These are phyloP conservation scores for Clistopyga incitator DNA, from an alignment of 2,888 invertebrate genomes.

Conservation along the genomic window DNA sequence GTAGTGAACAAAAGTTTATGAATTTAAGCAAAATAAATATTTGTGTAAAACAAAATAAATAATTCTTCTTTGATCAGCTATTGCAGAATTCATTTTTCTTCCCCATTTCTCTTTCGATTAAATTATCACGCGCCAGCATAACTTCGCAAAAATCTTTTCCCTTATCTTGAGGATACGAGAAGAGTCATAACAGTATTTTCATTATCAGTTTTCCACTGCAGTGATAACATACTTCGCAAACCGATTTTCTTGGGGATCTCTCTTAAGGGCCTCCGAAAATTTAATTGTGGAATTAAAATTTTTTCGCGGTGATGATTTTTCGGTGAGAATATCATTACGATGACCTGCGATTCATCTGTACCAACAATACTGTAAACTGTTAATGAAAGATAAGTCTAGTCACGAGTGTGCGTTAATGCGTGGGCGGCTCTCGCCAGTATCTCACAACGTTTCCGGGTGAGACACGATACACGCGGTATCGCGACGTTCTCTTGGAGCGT, in stretches of 20 bases:
- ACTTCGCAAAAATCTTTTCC: not conserved
- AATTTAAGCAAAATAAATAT: not conserved
- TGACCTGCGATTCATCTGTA: not conserved
- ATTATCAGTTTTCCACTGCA: not conserved
- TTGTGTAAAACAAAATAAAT: not conserved
- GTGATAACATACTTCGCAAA: not conserved
- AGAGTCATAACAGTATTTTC: not conserved
- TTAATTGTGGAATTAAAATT: not conserved
- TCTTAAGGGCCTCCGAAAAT: not conserved
- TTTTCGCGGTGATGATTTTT: not conserved
- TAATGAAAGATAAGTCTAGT: conserved; percentile 38
- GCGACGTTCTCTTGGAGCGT: conserved; percentile 42
- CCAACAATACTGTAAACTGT: conserved; percentile 31
- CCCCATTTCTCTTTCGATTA: not conserved
- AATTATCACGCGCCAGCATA: not conserved
- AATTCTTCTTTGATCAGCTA: not conserved
- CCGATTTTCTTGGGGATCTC: not conserved
- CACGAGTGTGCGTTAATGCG: conserved; percentile 62
- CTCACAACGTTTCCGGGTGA: conserved; percentile 78
- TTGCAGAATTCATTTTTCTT: not conserved
- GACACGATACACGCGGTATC: conserved; percentile 75
- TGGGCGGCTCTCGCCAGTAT: conserved; percentile 74
- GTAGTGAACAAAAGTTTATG: too few relatives aligned
- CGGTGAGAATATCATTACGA: not conserved
- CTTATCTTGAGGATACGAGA: not conserved